Evolutionary conservation across 2,113 vertebrate species (phyloP), one percentile per base, ranked within the genome.

Genomic region (Catharus bicknelli): DNA sequence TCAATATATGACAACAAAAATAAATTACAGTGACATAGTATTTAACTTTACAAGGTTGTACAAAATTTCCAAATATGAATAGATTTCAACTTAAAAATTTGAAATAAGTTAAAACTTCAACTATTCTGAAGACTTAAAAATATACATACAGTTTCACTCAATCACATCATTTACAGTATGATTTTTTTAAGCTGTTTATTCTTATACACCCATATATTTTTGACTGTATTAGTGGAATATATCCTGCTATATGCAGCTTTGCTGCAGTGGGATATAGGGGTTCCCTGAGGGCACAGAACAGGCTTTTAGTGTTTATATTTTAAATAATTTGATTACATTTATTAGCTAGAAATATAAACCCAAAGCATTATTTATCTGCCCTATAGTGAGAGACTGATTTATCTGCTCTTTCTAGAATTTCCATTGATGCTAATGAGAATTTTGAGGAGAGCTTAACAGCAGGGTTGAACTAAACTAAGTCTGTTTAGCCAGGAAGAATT

Each of bases 31-130:
- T 97, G 93, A 96, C 93, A 95, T 91, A 96, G 85, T 97, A 97
- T 96, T 97, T 95, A 96, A 95, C 92, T 97, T 93, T 97, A 97
- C 96, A 97, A 97, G 95, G 78, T 96, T 94, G 86, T 97, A 97
- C 96, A 97, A 97, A 97, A 97, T 96, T 95, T 92, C 95, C 95
- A 96, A 96, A 96, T 96, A 97, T 90, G 91, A 97, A 97, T 91
- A 96, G 90, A 95, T 94, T 96, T 95, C 88, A 97, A 97, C 97
- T 95, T 91, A 96, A 97, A 96, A 96, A 90, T 86, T 90, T 88
- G 94, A 97, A 97, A 97, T 97, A 97, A 97, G 97, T 97, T 97
- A 97, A 97, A 97, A 97, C 93, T 94, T 95, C 93, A 95, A 94
- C 94, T 96, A 93, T 93, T 80, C 81, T 79, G 78, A 97, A 96